Evolutionary conservation across 2,888 invertebrate species (phyloP), one percentile per base, ranked within the genome.

Genomic region (Trachelus iudaicus): DNA sequence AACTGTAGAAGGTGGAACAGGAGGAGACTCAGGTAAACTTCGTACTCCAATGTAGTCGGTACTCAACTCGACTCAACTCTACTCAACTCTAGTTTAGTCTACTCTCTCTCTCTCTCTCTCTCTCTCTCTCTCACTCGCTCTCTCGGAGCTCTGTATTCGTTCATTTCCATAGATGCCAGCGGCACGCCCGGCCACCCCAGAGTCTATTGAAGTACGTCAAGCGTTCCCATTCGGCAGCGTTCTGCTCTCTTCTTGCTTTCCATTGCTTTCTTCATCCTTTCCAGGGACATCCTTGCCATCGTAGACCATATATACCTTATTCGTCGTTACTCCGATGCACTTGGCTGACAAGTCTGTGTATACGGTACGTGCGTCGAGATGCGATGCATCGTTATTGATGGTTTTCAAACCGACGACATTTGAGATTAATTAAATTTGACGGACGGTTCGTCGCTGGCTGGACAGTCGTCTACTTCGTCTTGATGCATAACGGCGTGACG

Each of bases 121-220:
- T 40, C 23, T 40, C 15, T 40, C 23, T 23, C 40, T 15, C 40
- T 6, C 40, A 4, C 40, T 40, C 13, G 9, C 40, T 56, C 40
- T 56, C 40, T 23, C 56, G 56, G 23, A 56, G 23, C 56, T 56
- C 56, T 56, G 56, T 81, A 80, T 82, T 83, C 82, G 80, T 81
- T 82, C 84, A 77, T 81, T 82, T 81, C 83, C 83, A 86, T 84
- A 85, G 82, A 78, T 86, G 86, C 84, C 86, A 86, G 40, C 75
- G 76, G 68, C 86, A 86, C 82, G 76, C 75, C 69, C 71, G 34
- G 71, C 71, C 74, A 34, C 75, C 74, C 35, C 75, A 34, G 33
- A 56, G 78, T 73, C 78, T 76, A 77, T 80, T 74, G 77, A 56
- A 37, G 40, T 76, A 73, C 69, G 30, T 69, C 79, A 30, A 35